Evolutionary conservation across 2,888 invertebrate species (phyloP).

Genomic region (Pyrocoelia pectoralis): DNA sequence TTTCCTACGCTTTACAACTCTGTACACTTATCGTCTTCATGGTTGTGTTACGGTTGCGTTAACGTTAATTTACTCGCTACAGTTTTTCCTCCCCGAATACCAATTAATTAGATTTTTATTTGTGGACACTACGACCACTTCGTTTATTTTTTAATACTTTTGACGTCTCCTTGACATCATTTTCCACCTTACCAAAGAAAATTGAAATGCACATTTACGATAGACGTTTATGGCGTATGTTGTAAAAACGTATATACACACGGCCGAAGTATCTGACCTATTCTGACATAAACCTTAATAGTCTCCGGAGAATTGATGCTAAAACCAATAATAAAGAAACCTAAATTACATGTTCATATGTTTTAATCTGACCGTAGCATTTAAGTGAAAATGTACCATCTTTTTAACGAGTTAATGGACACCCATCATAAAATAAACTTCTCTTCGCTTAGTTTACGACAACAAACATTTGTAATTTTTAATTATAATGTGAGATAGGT

Average conservation of each 20-base stretch:
- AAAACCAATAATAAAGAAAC: constrained; percentile 54
- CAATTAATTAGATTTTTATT: constrained; percentile 20
- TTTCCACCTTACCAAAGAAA: constrained; percentile 17
- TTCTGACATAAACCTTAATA: constrained; percentile 55
- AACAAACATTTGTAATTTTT: too few relatives aligned
- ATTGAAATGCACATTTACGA: constrained; percentile 43
- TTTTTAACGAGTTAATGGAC: too few relatives aligned
- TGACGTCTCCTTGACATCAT: constrained; percentile 14
- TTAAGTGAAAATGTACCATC: too few relatives aligned
- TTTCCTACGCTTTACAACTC: constrained; percentile 28
- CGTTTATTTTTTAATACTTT: neutral
- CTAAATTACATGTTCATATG: constrained; percentile 45
- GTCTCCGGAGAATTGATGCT: constrained; percentile 54
- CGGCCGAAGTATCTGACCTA: constrained; percentile 51
- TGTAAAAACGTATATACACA: constrained; percentile 45
- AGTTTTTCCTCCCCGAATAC: constrained; percentile 14
- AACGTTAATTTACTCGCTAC: constrained; percentile 18
- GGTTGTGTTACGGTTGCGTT: constrained; percentile 16
- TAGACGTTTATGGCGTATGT: constrained; percentile 51
- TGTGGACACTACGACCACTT: neutral
- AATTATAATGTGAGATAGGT: too few relatives aligned
- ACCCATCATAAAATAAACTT: too few relatives aligned
- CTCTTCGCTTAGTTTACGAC: too few relatives aligned
- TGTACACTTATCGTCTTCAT: constrained; percentile 24
- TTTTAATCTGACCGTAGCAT: too few relatives aligned